phyloP scores from a whole-genome alignment of 2,797 vertebrate species.

The Siniperca scherzeri region DNA sequence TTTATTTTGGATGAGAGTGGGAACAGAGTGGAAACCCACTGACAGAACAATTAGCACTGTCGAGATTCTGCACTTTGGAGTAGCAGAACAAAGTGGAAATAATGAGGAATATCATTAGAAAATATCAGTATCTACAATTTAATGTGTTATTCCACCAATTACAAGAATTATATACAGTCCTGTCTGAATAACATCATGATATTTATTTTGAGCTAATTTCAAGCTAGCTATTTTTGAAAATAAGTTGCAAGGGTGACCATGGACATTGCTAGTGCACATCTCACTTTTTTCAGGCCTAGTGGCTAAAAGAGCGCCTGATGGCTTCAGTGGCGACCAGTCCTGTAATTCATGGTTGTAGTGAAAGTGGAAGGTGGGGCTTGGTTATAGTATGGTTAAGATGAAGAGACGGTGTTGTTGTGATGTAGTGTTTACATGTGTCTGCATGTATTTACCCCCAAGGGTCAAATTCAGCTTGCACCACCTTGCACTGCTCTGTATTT shows the following conservation, averaged over 20 bases:
- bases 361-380: slow-evolving; percentile 36
- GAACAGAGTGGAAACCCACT: slow-evolving; percentile 65
- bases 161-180: background rate
- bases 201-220: slow-evolving; percentile 1
- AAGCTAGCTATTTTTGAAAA: background rate
- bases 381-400: slow-evolving; percentile 28
- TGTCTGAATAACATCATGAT: background rate
- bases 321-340: slow-evolving; percentile 30
- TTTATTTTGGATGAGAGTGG: slow-evolving; percentile 67
- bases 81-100: slow-evolving; percentile 39
- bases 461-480: slow-evolving; percentile 34
- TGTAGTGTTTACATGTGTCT: slow-evolving; percentile 46
- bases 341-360: slow-evolving; percentile 60
- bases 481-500: slow-evolving; percentile 4
- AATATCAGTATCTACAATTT: slow-evolving; percentile 24
- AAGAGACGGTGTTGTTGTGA: slow-evolving; percentile 26
- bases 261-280: background rate
- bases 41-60: slow-evolving; percentile 79
- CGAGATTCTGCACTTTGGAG: slow-evolving; percentile 22
- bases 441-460: slow-evolving; percentile 44
- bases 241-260: background rate
- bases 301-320: slow-evolving; percentile 22
- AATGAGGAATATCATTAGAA: slow-evolving; percentile 12
- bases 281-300: background rate
- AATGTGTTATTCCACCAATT: slow-evolving; percentile 7